Evolutionary conservation across 1,140 invertebrate species (phyloP).

Genomic region (Vollenhovia emeryi): DNA sequence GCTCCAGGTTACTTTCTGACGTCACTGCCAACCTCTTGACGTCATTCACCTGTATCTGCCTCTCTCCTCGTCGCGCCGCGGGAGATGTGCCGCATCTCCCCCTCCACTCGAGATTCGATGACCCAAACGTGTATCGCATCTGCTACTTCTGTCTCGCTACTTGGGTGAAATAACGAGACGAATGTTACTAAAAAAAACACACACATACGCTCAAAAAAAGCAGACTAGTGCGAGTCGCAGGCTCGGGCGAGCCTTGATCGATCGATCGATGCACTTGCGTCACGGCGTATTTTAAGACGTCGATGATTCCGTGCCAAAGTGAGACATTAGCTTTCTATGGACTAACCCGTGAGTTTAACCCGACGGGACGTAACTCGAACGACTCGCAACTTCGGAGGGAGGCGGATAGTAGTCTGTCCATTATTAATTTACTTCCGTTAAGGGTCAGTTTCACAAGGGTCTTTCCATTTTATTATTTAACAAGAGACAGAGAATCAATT

Average conservation of each 20-base stretch:
- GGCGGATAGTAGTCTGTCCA: neutral
- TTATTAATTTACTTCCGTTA: neutral
- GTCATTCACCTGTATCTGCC: slow-evolving; percentile 76
- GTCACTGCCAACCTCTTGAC: slow-evolving; percentile 75
- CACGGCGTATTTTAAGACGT: slow-evolving; percentile 63
- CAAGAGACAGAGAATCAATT: too few species aligned
- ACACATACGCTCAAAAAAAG: slow-evolving; percentile 26
- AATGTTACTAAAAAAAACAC: slow-evolving; percentile 26
- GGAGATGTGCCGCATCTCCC: neutral
- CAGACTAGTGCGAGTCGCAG: slow-evolving; percentile 35
- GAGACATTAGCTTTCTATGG: neutral
- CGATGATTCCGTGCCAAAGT: slow-evolving; percentile 33
- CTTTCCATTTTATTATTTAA: too few species aligned
- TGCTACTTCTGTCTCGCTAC: neutral
- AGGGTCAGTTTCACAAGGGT: too few species aligned
- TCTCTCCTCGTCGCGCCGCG: slow-evolving; percentile 53
- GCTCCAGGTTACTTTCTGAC: slow-evolving; percentile 73
- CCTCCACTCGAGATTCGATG: slow-evolving; percentile 23
- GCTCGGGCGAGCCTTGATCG: slow-evolving; percentile 59
- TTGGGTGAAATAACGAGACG: neutral
- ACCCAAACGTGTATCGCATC: neutral
- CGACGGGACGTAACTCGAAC: neutral
- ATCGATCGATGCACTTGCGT: slow-evolving; percentile 66
- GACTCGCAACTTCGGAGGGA: slow-evolving; percentile 4
- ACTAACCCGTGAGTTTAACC: neutral